phyloP scores from a whole-genome alignment of 2,797 vertebrate genomes.

The Holocentrus rufus region DNA sequence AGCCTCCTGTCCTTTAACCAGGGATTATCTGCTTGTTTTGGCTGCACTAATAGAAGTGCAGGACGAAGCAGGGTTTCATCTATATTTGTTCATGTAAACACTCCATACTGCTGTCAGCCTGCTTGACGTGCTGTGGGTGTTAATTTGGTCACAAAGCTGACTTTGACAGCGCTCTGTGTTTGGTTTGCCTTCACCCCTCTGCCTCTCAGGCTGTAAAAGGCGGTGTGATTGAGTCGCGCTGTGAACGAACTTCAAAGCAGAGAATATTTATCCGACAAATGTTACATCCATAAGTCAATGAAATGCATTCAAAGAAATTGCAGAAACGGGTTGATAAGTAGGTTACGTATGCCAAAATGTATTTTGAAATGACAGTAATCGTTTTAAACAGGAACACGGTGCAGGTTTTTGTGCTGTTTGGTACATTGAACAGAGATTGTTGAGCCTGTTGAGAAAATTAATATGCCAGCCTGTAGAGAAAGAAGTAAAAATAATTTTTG shows the following conservation, averaged over 20 bases:
- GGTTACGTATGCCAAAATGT: conserved; percentile 18
- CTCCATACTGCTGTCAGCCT: conserved; percentile 36
- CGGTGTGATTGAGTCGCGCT: conserved; percentile 8
- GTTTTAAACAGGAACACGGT: conserved; percentile 13
- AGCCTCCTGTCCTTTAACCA: conserved; percentile 25
- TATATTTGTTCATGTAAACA: conserved; percentile 67
- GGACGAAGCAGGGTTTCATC: conserved; percentile 39
- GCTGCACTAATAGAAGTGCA: conserved; percentile 29
- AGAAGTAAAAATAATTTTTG: neutral
- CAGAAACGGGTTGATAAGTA: conserved; percentile 43
- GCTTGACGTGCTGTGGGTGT: conserved; percentile 51
- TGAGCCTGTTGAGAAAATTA: neutral
- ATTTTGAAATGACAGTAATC: conserved; percentile 27
- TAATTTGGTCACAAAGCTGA: conserved; percentile 61
- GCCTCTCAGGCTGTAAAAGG: conserved; percentile 13
- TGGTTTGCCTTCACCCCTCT: conserved; percentile 12
- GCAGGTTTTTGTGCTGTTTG: neutral
- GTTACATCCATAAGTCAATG: conserved; percentile 38
- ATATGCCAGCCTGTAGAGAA: neutral
- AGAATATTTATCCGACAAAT: conserved; percentile 40
- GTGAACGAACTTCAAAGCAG: conserved; percentile 43
- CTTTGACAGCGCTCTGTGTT: conserved; percentile 32
- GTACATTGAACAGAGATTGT: neutral
- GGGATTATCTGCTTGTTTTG: conserved; percentile 25
- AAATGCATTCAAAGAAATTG: conserved; percentile 28